A percentile compares a stretch with the other conserved stretches of the same genome.
phyloP scores from a whole-genome alignment of 2,113 vertebrate species.

The Melanerpes aurifrons region DNA sequence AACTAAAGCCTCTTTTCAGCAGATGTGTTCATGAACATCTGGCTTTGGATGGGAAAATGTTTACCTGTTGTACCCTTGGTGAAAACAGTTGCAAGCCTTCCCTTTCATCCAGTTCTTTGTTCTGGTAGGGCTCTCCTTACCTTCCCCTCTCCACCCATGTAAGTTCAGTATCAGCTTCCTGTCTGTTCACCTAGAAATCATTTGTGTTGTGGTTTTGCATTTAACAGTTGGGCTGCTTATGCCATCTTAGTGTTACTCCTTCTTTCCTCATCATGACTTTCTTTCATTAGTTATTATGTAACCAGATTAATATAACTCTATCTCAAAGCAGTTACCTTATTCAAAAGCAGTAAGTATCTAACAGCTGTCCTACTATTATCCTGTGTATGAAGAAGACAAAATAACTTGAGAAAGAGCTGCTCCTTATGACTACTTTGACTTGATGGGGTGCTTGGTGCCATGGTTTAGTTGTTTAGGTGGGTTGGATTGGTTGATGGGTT shows the following conservation, averaged over 20 bases:
- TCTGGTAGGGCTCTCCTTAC: background rate
- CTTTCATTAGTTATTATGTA: background rate
- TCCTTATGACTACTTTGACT: background rate
- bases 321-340: background rate
- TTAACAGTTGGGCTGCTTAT: background rate
- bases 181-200: background rate
- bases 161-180: background rate
- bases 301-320: background rate
- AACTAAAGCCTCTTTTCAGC: background rate
- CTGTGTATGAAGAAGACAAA: background rate
- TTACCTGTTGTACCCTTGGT: background rate
- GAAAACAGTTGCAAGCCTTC: background rate
- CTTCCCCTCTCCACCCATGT: background rate
- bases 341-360: background rate
- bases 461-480: no score
- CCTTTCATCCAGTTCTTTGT: background rate
- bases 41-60: background rate
- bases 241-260: background rate
- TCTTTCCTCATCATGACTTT: background rate
- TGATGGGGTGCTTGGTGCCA: no score
- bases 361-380: background rate
- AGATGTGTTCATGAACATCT: no score
- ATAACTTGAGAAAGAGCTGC: background rate
- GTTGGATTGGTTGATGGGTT: no score
- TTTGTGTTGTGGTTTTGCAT: background rate